Conservation (phyloP, 2,113 vertebrate species). For the Hypomesus transpacificus region DNA sequence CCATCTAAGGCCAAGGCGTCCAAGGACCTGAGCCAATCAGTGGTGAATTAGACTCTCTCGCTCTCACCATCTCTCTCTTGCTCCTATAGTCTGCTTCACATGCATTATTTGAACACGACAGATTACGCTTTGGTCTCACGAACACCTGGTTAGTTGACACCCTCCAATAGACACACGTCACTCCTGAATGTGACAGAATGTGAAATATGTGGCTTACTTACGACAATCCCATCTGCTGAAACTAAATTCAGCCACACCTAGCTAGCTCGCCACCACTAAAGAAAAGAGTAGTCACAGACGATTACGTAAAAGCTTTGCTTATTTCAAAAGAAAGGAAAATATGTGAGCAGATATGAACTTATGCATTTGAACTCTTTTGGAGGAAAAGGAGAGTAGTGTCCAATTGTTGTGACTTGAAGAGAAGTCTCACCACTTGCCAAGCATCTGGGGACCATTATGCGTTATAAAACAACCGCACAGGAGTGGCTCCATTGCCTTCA, state of each 20-base stretch:
- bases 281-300: constrained; percentile 1
- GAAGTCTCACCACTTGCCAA: constrained; percentile 27
- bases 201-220: not conserved
- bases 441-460: constrained; percentile 70
- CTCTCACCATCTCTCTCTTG: not conserved
- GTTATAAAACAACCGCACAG: constrained; percentile 54
- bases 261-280: not conserved
- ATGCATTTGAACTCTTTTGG: constrained; percentile 26
- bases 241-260: constrained; percentile 7
- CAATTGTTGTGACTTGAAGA: constrained; percentile 54
- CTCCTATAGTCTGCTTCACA: constrained; percentile 13
- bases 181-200: not conserved
- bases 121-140: constrained; percentile 10
- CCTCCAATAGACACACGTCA: not conserved
- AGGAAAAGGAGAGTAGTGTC: constrained; percentile 30
- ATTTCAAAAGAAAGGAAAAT: constrained; percentile 15
- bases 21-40: constrained; percentile 21
- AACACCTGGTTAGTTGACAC: not conserved
- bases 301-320: constrained; percentile 24
- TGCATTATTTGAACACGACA: not conserved
- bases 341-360: constrained; percentile 47
- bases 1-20: constrained; percentile 35
- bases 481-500: constrained; percentile 52
- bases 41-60: not conserved
- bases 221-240: constrained; percentile 7